Evolutionary conservation across 2,888 invertebrate species (phyloP).

Genomic region (Cordilura impudica): DNA sequence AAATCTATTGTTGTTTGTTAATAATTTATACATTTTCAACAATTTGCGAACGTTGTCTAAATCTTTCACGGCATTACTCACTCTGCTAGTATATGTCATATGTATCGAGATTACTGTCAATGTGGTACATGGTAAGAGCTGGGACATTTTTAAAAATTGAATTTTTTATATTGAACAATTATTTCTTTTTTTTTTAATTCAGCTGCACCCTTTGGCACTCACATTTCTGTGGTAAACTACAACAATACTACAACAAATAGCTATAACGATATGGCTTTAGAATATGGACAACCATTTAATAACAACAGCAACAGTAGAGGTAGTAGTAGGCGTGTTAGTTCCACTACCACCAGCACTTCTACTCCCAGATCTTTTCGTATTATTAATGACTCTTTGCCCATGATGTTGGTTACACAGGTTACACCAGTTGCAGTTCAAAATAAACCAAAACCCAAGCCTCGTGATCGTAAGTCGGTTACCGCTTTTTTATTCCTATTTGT

Average conservation of each 20-base stretch:
- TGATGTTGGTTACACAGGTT: conserved; percentile 51
- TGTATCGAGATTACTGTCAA: background rate
- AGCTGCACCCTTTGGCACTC: conserved; percentile 37
- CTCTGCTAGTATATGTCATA: conserved; percentile 22
- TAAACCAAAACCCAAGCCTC: conserved; percentile 51
- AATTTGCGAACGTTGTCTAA: conserved; percentile 23
- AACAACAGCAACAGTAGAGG: background rate
- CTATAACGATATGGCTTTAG: conserved; percentile 8
- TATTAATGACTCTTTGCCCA: conserved; percentile 48
- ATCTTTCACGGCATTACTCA: conserved; percentile 8
- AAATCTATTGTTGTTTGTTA: conserved; percentile 10
- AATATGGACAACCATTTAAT: conserved; percentile 1
- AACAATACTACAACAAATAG: conserved; percentile 26
- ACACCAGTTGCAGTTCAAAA: conserved; percentile 38
- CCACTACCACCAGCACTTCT: conserved; percentile 8
- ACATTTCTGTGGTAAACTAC: background rate
- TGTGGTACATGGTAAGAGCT: conserved; percentile 1
- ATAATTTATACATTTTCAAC: conserved; percentile 18
- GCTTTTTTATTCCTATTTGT: background rate
- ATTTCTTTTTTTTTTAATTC: background rate
- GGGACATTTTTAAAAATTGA: too few relatives aligned
- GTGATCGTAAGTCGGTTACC: conserved; percentile 59
- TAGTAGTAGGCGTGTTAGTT: background rate
- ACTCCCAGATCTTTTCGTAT: conserved; percentile 27
- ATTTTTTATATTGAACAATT: too few relatives aligned